Percentiles rank a stretch among this genome's conserved stretches.
Conservation (phyloP, 1,140 invertebrate species). For the Drosophila ogumai region DNA sequence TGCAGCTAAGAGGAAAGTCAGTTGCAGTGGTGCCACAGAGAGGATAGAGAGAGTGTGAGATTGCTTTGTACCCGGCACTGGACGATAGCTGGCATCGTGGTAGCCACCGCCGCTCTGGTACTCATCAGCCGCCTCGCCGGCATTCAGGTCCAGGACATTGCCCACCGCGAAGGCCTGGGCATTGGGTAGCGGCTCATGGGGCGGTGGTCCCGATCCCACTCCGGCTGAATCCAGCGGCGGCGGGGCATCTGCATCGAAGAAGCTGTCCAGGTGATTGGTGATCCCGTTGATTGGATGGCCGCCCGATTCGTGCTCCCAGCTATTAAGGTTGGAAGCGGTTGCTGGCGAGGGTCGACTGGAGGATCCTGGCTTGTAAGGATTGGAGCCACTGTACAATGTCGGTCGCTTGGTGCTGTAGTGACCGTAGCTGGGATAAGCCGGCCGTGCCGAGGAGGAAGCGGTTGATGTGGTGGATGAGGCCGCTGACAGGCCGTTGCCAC, state of each 20-base stretch:
- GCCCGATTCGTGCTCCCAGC: constrained; percentile 79
- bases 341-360: constrained; percentile 37
- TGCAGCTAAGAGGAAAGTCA: constrained; percentile 37
- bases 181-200: constrained; percentile 57
- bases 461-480: constrained; percentile 46
- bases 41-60: constrained; percentile 41
- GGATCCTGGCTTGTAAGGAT: constrained; percentile 68
- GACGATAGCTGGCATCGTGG: constrained; percentile 75
- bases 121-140: constrained; percentile 76
- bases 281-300: constrained; percentile 66
- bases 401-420: constrained; percentile 80
- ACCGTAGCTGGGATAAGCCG: constrained; percentile 61
- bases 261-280: constrained; percentile 81
- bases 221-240: constrained; percentile 12
- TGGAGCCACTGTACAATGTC: constrained; percentile 33
- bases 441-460: constrained; percentile 46
- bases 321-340: constrained; percentile 46
- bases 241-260: constrained; percentile 73
- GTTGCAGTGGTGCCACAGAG: constrained; percentile 31
- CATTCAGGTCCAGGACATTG: constrained; percentile 79
- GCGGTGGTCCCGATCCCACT: constrained; percentile 12
- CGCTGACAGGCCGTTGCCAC: constrained; percentile 62
- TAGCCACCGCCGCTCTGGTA: constrained; percentile 59
- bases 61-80: constrained; percentile 79
- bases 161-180: constrained; percentile 79